A percentile compares a stretch with the other conserved stretches of the same genome.
Evolutionary conservation across 2,888 invertebrate species (phyloP).

Genomic region (Drosophila barbarae): DNA sequence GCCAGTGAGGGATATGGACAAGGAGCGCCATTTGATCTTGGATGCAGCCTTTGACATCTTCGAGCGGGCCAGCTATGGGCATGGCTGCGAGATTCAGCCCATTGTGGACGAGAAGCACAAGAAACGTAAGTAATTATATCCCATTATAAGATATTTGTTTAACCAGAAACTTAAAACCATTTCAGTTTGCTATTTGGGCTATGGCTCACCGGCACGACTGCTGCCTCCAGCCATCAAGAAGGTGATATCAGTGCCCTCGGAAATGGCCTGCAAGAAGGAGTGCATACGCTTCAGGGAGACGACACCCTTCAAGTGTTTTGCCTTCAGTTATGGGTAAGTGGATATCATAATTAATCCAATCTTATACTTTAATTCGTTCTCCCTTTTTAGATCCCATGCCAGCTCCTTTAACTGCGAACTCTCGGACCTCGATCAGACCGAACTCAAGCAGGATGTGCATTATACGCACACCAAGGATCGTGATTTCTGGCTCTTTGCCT

Average conservation of each 20-base stretch:
- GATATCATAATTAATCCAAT: too few relatives aligned
- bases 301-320: slow-evolving; percentile 85
- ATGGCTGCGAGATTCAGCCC: slow-evolving; percentile 88
- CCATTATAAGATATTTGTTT: background rate
- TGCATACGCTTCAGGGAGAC: slow-evolving; percentile 82
- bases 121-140: slow-evolving; percentile 73
- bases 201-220: slow-evolving; percentile 87
- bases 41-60: slow-evolving; percentile 87
- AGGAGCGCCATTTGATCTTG: slow-evolving; percentile 81
- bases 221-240: slow-evolving; percentile 84
- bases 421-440: slow-evolving; percentile 88
- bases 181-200: slow-evolving; percentile 88
- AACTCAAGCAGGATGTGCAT: slow-evolving; percentile 86
- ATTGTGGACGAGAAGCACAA: slow-evolving; percentile 80
- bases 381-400: slow-evolving; percentile 71
- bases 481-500: slow-evolving; percentile 87
- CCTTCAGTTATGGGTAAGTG: slow-evolving; percentile 86
- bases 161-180: accelerated
- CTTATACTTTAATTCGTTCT: accelerated
- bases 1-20: slow-evolving; percentile 84
- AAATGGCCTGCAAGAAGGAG: slow-evolving; percentile 85
- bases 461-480: slow-evolving; percentile 83
- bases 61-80: slow-evolving; percentile 89
- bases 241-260: slow-evolving; percentile 83
- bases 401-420: slow-evolving; percentile 85